Conservation (phyloP, 2,113 vertebrate species). For the Rhinoderma darwinii region DNA sequence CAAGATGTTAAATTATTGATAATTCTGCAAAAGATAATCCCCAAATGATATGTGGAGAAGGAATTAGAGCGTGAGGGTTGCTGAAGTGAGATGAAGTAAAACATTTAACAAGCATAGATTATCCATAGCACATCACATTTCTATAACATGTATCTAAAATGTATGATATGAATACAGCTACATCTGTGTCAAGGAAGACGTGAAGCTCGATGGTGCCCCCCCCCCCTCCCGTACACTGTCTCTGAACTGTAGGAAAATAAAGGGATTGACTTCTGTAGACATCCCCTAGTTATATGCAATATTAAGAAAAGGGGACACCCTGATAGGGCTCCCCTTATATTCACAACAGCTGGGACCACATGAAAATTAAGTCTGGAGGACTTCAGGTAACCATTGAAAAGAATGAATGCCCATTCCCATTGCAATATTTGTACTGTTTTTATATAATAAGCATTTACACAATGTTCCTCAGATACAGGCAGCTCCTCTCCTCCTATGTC, state of each 20-base stretch:
- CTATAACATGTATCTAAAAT: constrained; percentile 52
- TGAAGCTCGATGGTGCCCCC: neutral
- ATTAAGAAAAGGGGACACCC: no score
- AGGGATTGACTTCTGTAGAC: neutral
- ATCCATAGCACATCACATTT: constrained; percentile 55
- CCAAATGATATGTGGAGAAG: constrained; percentile 74
- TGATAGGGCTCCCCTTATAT: no score
- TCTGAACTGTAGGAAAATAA: neutral
- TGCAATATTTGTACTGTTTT: no score
- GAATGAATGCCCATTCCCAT: no score
- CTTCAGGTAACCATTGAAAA: no score
- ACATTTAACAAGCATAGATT: constrained; percentile 77
- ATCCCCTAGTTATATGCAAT: neutral
- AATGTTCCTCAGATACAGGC: no score
- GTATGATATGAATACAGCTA: constrained; percentile 45
- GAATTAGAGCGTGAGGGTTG: constrained; percentile 83
- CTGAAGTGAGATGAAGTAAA: constrained; percentile 80
- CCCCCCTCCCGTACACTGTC: neutral
- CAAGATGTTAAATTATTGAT: constrained; percentile 92
- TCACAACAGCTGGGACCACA: no score
- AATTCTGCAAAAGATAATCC: constrained; percentile 77
- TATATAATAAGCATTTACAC: no score
- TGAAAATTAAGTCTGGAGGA: no score
- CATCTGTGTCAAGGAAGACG: neutral
- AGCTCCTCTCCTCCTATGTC: no score